Evolutionary conservation across 35 echinoderm and acorn worm genomes (phyloP).

Genomic region (Apostichopus californicus): DNA sequence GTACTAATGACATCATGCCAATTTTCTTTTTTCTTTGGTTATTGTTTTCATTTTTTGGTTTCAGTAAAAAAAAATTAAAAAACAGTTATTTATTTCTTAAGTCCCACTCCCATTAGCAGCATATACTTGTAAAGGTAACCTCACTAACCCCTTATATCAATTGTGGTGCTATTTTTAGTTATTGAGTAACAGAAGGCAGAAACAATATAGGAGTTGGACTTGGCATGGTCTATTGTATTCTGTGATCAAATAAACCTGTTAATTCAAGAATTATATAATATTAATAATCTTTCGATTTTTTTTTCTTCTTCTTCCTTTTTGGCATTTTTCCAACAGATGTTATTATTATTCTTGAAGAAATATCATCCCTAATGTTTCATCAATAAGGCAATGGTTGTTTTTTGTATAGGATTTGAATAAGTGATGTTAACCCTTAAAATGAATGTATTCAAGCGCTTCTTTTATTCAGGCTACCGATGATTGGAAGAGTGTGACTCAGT

Average conservation of each 20-base stretch:
- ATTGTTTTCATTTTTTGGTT: not conserved
- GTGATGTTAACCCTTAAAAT: conserved; percentile 18
- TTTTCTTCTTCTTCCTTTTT: not conserved
- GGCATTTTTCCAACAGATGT: too few species aligned
- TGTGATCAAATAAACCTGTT: too few species aligned
- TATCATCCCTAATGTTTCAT: too few species aligned
- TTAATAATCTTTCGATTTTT: not conserved
- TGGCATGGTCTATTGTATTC: too few species aligned
- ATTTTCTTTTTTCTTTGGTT: not conserved
- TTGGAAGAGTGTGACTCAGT: not conserved
- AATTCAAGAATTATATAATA: too few species aligned
- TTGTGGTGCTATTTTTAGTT: not conserved
- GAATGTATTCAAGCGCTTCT: conserved; percentile 42
- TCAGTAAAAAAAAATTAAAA: not conserved
- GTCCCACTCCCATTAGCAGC: too few species aligned
- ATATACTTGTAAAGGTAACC: too few species aligned
- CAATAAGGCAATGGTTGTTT: not conserved
- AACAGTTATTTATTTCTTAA: too few species aligned
- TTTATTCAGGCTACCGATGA: conserved; percentile 10
- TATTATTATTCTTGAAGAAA: too few species aligned
- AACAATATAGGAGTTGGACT: too few species aligned
- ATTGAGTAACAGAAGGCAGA: not conserved
- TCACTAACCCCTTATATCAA: not conserved
- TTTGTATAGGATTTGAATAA: conserved; percentile 28
- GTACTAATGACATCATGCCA: not conserved